A percentile compares a stretch with the other conserved stretches of the same genome.
Conservation (phyloP, 2,113 vertebrate species). For the Cyanoramphus novaezelandiae region DNA sequence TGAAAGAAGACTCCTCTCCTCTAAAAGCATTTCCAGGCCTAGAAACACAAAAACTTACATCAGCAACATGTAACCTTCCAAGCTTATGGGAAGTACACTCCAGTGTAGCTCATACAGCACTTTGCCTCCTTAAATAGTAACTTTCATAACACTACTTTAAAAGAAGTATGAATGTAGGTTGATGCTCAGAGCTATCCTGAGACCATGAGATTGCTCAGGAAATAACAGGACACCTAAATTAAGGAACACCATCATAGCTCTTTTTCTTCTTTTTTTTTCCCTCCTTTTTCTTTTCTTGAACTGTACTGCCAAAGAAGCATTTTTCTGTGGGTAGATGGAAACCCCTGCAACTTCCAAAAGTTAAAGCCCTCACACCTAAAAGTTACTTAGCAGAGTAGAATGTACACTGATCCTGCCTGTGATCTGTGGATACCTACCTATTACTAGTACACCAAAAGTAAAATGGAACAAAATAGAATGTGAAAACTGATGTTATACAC, state of each 20-base stretch:
- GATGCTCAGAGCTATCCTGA: not conserved
- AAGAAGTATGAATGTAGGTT: not conserved
- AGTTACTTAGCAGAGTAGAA: not conserved
- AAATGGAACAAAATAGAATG: not conserved
- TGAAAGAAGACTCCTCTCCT: not conserved
- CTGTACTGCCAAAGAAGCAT: not conserved
- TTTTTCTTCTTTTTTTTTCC: not conserved
- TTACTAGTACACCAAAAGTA: not conserved
- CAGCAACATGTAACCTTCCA: not conserved
- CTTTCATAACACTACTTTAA: not conserved
- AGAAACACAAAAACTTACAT: not conserved
- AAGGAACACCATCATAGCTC: not conserved
- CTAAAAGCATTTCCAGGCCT: not conserved
- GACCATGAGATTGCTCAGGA: not conserved
- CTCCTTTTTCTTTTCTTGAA: not conserved
- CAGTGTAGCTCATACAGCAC: not conserved
- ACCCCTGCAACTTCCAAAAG: not conserved
- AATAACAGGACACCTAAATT: not conserved
- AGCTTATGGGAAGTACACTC: not conserved
- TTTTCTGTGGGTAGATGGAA: conserved; percentile 2
- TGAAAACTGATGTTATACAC: not conserved
- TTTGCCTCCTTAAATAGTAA: not conserved
- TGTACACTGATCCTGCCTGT: not conserved
- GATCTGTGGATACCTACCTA: not conserved
- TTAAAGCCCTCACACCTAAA: not conserved